These are phyloP conservation scores for Aspidiotus destructor DNA, from an alignment of 2,888 invertebrate species.

Conservation along the genomic window DNA sequence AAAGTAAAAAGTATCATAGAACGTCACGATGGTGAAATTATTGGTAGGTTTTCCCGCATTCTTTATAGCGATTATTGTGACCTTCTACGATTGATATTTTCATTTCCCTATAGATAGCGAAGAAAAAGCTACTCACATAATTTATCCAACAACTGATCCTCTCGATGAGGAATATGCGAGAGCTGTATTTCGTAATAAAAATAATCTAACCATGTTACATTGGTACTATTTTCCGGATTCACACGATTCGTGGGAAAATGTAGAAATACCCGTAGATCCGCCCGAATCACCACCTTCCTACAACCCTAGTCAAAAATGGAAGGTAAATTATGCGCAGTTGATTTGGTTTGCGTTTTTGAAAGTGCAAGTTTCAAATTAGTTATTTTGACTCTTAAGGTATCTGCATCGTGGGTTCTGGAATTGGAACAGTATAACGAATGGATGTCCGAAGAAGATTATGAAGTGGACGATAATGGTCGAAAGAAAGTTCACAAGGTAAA, in stretches of 20 bases:
- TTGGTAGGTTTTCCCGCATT: constrained; percentile 43
- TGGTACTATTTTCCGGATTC: constrained; percentile 96
- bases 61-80: not conserved
- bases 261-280: constrained; percentile 41
- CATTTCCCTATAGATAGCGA: constrained; percentile 55
- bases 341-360: constrained; percentile 4
- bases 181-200: constrained; percentile 67
- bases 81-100: not conserved
- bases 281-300: constrained; percentile 43
- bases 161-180: constrained; percentile 83
- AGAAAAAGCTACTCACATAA: constrained; percentile 84
- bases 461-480: constrained; percentile 72
- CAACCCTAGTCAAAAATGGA: constrained; percentile 38
- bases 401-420: constrained; percentile 84
- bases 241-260: constrained; percentile 69
- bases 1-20: constrained; percentile 82
- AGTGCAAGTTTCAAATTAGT: not conserved
- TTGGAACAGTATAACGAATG: constrained; percentile 94
- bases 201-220: constrained; percentile 74
- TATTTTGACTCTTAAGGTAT: constrained; percentile 46
- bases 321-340: constrained; percentile 35
- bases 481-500: constrained; percentile 53
- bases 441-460: constrained; percentile 98
- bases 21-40: constrained; percentile 70
- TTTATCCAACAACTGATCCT: constrained; percentile 76